These are phyloP conservation scores for Ariopsis seemanni DNA, from an alignment of 2,113 vertebrate species.

Conservation along the genomic window DNA sequence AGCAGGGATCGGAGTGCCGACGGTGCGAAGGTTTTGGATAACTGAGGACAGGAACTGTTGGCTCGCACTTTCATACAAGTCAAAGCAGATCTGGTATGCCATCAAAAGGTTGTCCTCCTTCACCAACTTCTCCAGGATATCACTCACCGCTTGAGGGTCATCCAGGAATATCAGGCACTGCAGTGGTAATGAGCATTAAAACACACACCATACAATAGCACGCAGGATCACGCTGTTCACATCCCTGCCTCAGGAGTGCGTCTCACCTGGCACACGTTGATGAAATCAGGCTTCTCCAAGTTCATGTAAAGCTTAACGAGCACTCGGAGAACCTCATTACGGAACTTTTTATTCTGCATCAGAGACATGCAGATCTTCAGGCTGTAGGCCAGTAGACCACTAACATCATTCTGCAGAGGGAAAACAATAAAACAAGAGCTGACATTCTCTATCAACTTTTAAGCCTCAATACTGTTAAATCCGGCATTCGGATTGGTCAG, in stretches of 20 bases:
- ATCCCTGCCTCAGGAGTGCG: neutral
- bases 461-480: neutral
- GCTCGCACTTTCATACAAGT: conserved; percentile 97
- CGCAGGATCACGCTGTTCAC: neutral
- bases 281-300: conserved; percentile 97
- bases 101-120: conserved; percentile 98
- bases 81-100: conserved; percentile 99
- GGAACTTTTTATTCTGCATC: conserved; percentile 99
- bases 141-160: conserved; percentile 96
- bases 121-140: conserved; percentile 96
- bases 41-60: conserved; percentile 98
- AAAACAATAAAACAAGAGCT: conserved; percentile 29
- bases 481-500: neutral
- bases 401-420: conserved; percentile 86
- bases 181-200: neutral
- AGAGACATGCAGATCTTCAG: conserved; percentile 98
- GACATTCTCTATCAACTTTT: neutral
- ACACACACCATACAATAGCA: neutral
- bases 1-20: conserved; percentile 90
- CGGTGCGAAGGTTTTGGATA: conserved; percentile 92
- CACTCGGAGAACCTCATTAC: conserved; percentile 93
- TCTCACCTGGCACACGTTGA: conserved; percentile 96
- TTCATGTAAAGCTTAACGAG: conserved; percentile 99
- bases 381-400: conserved; percentile 96
- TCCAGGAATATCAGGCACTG: conserved; percentile 98